Conservation (phyloP, 2,888 invertebrate species). For the Himalopsyche japonica region DNA sequence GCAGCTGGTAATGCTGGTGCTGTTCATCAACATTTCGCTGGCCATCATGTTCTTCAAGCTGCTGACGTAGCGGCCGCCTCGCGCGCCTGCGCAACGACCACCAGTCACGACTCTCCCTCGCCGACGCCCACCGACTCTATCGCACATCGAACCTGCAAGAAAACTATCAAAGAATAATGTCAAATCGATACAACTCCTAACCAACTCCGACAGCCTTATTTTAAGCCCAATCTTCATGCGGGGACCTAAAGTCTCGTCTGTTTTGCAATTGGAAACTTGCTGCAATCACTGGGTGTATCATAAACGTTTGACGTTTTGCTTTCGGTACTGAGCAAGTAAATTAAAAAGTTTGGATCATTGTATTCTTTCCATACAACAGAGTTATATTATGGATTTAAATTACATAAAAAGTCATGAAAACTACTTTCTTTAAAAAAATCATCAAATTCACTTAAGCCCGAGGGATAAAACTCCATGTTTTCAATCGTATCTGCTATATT, state of each 20-base stretch:
- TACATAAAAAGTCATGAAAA: too few relatives aligned
- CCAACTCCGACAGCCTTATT: neutral
- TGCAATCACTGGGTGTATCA: too few relatives aligned
- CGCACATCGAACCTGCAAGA: neutral
- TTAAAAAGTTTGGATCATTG: too few relatives aligned
- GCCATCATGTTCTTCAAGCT: slow-evolving; percentile 95
- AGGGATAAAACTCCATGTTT: too few relatives aligned
- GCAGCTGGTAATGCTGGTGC: slow-evolving; percentile 90
- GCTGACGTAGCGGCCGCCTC: slow-evolving; percentile 83
- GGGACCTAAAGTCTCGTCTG: neutral
- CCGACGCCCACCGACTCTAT: neutral
- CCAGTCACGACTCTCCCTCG: neutral
- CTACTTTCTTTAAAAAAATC: too few relatives aligned
- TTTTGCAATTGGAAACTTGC: too few relatives aligned
- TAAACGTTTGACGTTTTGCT: too few relatives aligned
- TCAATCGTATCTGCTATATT: too few relatives aligned
- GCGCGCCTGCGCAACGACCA: slow-evolving; percentile 25
- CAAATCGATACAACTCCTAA: neutral
- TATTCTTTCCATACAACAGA: too few relatives aligned
- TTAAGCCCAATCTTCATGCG: neutral
- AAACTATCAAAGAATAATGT: neutral
- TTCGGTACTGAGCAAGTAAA: too few relatives aligned
- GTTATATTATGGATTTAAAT: too few relatives aligned
- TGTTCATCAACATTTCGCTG: slow-evolving; percentile 91
- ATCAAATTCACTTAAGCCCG: too few relatives aligned